Percentiles rank a stretch among this genome's conserved stretches.
Evolutionary conservation across 2,888 invertebrate species (phyloP).

Genomic region (Argyra leucocephala): DNA sequence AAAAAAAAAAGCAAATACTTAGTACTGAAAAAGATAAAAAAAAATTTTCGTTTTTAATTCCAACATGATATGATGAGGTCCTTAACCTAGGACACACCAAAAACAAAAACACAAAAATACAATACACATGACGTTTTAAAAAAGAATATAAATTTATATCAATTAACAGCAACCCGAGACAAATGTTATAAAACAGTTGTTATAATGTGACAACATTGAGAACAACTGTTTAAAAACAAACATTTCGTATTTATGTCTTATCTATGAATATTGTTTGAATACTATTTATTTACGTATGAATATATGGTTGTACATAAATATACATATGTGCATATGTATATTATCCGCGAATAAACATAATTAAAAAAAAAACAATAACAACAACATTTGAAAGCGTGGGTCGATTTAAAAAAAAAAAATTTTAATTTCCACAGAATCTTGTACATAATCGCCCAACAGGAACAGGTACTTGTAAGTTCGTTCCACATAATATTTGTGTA

Average conservation of each 20-base stretch:
- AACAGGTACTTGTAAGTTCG: neutral
- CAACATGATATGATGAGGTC: neutral
- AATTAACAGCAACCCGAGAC: too few relatives aligned
- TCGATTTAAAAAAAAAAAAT: neutral
- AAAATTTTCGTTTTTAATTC: neutral
- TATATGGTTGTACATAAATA: neutral
- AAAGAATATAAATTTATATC: too few relatives aligned
- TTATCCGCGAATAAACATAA: neutral
- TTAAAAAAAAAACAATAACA: neutral
- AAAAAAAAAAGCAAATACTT: neutral
- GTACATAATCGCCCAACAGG: too few relatives aligned
- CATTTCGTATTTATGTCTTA: neutral
- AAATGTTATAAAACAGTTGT: neutral
- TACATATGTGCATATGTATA: neutral
- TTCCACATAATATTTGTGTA: too few relatives aligned
- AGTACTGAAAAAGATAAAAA: neutral
- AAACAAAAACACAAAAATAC: too few relatives aligned
- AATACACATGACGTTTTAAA: too few relatives aligned
- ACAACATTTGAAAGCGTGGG: neutral
- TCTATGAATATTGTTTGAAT: neutral
- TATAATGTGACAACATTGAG: neutral
- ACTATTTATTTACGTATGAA: neutral
- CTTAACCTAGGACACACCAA: neutral
- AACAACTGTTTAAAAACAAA: conserved; percentile 6
- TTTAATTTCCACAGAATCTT: too few relatives aligned